These are phyloP conservation scores for Scotopteryx bipunctaria DNA, from an alignment of 2,888 invertebrate genomes.

Conservation along the genomic window DNA sequence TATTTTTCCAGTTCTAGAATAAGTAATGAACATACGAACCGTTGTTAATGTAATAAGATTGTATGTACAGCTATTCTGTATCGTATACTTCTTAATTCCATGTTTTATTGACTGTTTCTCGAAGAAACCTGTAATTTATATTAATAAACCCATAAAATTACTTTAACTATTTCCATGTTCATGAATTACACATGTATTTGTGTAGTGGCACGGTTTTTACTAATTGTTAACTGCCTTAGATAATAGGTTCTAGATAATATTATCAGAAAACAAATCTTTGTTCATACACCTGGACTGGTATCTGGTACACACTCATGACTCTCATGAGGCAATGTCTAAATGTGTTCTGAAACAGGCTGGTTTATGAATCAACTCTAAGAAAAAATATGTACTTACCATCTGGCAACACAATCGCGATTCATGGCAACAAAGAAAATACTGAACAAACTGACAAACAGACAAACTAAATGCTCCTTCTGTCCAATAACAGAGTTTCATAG, in stretches of 20 bases:
- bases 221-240: neutral
- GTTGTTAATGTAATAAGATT: constrained; percentile 2
- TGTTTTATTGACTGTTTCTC: constrained; percentile 6
- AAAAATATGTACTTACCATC: constrained; percentile 46
- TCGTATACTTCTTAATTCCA: neutral
- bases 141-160: constrained; percentile 7
- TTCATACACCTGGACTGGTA: constrained; percentile 13
- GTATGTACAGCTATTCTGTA: constrained; percentile 1
- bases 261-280: constrained; percentile 16
- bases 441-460: constrained; percentile 64
- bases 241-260: constrained; percentile 4
- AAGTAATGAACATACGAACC: constrained; percentile 4
- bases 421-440: constrained; percentile 76
- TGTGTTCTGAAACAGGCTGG: constrained; percentile 14
- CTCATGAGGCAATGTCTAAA: constrained; percentile 25
- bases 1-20: constrained; percentile 9
- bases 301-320: constrained; percentile 4
- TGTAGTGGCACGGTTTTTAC: neutral
- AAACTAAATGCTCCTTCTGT: constrained; percentile 72
- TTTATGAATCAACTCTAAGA: constrained; percentile 26
- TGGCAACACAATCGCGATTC: constrained; percentile 73
- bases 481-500: constrained; percentile 78
- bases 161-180: constrained; percentile 1
- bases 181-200: constrained; percentile 1
- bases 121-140: constrained; percentile 1